Evolutionary conservation across 2,888 invertebrate genomes (phyloP).

Genomic region (Scrobipalpa costella): DNA sequence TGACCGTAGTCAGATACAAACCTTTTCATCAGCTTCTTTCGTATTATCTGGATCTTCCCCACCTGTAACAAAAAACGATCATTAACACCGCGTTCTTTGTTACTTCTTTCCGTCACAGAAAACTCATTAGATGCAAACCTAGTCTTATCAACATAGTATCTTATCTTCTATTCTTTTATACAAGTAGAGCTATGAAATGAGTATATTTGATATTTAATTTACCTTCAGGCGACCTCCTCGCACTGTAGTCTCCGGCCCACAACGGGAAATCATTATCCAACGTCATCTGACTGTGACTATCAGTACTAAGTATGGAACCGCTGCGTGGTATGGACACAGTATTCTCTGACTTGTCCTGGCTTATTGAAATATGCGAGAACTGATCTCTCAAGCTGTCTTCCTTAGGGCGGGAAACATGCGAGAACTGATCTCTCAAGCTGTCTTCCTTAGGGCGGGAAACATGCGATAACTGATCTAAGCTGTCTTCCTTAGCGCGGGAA

Average conservation of each 20-base stretch:
- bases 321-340: conserved; percentile 61
- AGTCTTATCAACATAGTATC: too few species aligned
- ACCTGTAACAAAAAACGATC: conserved; percentile 47
- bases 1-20: conserved; percentile 34
- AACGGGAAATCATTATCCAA: conserved; percentile 61
- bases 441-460: too few species aligned
- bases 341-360: conserved; percentile 36
- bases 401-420: too few species aligned
- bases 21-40: conserved; percentile 63
- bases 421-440: too few species aligned
- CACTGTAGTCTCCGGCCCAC: conserved; percentile 86
- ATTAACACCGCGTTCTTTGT: background rate
- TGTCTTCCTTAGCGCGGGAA: too few species aligned
- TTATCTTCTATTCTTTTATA: too few species aligned
- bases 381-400: too few species aligned
- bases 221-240: conserved; percentile 89
- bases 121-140: too few species aligned
- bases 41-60: conserved; percentile 69
- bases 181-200: too few species aligned
- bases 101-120: too few species aligned
- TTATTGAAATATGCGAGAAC: conserved; percentile 44
- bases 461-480: too few species aligned
- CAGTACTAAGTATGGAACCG: conserved; percentile 62
- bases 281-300: conserved; percentile 51
- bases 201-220: too few species aligned